Conservation (phyloP, 1,140 invertebrate genomes). For the Sitophilus oryzae region DNA sequence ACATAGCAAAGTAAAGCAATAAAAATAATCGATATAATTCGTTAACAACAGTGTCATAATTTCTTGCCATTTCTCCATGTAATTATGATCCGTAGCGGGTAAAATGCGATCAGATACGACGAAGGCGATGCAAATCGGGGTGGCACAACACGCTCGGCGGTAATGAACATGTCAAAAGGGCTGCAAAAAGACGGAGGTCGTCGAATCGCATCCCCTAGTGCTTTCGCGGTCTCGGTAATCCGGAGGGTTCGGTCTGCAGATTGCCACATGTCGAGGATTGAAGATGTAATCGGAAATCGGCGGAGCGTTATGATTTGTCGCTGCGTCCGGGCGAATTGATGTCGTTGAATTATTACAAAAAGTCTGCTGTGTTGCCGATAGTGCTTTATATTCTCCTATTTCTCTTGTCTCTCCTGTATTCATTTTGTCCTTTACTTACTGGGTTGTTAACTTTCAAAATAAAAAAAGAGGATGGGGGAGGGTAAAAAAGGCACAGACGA, state of each 20-base stretch:
- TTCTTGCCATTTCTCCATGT: too few species aligned
- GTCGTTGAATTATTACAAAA: neutral
- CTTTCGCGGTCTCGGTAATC: neutral
- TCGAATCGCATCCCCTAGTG: neutral
- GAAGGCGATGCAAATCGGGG: neutral
- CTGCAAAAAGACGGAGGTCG: neutral
- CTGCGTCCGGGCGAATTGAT: neutral
- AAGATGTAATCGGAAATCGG: constrained; percentile 12
- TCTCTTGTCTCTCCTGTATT: too few species aligned
- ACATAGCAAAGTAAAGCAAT: too few species aligned
- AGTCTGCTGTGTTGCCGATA: neutral
- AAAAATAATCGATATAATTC: neutral
- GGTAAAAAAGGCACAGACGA: too few species aligned
- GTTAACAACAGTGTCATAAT: neutral
- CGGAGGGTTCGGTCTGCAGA: neutral
- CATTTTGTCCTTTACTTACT: too few species aligned
- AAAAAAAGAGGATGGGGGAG: too few species aligned
- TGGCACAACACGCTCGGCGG: neutral
- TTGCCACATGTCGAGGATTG: constrained; percentile 13
- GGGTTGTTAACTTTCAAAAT: too few species aligned
- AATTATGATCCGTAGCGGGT: too few species aligned
- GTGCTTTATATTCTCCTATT: too few species aligned
- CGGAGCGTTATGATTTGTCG: constrained; percentile 4
- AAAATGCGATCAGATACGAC: neutral
- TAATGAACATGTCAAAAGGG: constrained; percentile 11